These are phyloP conservation scores for Ceriagrion tenellum DNA, from an alignment of 2,888 invertebrate genomes.

Conservation along the genomic window DNA sequence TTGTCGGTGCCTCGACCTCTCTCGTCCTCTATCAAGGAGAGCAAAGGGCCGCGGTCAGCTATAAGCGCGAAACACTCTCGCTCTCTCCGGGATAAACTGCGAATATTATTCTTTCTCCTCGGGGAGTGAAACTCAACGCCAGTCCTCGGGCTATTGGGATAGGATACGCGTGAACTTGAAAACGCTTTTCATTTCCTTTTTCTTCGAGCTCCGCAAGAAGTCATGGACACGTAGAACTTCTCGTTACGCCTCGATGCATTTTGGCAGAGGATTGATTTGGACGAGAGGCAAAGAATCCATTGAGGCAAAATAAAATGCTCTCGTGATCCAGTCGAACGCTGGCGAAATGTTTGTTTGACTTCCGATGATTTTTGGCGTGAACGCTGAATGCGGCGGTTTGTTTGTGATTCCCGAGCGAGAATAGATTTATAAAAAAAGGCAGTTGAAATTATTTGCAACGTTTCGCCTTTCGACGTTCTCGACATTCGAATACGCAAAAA, in stretches of 20 bases:
- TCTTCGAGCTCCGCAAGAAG: neutral
- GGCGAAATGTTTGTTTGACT: conserved; percentile 47
- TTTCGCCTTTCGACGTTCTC: neutral
- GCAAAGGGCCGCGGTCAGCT: neutral
- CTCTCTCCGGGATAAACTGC: neutral
- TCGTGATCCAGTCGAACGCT: neutral
- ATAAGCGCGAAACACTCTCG: neutral
- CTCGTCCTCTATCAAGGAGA: neutral
- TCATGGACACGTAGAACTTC: neutral
- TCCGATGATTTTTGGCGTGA: neutral
- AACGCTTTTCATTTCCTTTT: neutral
- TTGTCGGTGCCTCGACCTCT: neutral
- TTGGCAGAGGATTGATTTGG: neutral
- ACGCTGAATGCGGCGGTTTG: conserved; percentile 1
- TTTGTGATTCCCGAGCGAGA: neutral
- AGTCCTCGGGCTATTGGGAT: neutral
- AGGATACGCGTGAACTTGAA: neutral
- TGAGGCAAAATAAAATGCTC: neutral
- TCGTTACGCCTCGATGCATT: neutral
- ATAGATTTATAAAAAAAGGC: neutral
- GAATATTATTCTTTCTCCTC: neutral
- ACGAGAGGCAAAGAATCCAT: neutral
- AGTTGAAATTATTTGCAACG: conserved; percentile 23
- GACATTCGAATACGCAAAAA: conserved; percentile 1
- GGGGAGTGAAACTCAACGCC: neutral